Conservation (phyloP, 2,888 invertebrate species). For the Calliphora vomitoria region DNA sequence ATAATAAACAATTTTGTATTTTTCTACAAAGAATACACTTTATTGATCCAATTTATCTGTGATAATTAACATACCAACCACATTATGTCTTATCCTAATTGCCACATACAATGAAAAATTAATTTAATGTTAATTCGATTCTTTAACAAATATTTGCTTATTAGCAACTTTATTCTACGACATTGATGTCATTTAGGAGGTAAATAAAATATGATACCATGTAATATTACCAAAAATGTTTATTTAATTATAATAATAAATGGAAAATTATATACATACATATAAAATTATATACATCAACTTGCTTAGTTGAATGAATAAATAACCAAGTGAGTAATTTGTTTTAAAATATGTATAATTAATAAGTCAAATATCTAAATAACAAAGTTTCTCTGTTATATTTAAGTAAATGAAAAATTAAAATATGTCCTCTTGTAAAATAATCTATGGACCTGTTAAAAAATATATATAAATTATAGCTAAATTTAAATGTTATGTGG, state of each 20-base stretch:
- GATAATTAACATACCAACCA: no score
- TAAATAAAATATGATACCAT: neutral
- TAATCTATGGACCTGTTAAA: no score
- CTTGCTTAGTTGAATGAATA: no score
- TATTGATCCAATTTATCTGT: neutral
- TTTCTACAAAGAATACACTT: neutral
- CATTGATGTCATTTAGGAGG: neutral
- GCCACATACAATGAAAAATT: neutral
- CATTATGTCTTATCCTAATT: neutral
- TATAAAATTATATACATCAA: neutral
- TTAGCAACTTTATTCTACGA: conserved; percentile 8
- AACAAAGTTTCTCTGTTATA: no score
- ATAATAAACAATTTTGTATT: no score
- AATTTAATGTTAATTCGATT: neutral
- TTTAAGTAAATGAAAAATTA: no score
- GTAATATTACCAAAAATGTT: neutral
- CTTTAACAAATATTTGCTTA: conserved; percentile 9
- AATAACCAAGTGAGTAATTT: no score
- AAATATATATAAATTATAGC: no score
- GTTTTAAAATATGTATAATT: no score
- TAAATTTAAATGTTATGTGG: conserved; percentile 6
- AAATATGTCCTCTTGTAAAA: no score
- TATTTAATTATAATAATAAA: neutral
- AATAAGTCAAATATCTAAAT: no score
- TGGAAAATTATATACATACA: neutral